Evolutionary conservation across 2,113 vertebrate species (phyloP).

Genomic region (Helogale parvula): DNA sequence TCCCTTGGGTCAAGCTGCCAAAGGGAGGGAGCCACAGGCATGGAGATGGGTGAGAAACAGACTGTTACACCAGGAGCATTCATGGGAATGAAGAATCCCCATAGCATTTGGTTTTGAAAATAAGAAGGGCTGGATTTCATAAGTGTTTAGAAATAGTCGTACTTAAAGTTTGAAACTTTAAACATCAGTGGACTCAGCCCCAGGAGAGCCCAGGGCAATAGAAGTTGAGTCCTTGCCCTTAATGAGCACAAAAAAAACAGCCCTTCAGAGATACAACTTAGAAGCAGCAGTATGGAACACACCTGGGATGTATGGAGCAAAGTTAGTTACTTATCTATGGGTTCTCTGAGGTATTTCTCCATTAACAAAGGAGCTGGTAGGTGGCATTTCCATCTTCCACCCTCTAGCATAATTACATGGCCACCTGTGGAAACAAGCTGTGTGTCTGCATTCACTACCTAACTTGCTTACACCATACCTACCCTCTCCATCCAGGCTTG

Average conservation of each 20-base stretch:
- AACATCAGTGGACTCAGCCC: not conserved
- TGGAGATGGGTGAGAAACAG: not conserved
- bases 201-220: not conserved
- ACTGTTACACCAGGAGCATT: not conserved
- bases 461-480: not conserved
- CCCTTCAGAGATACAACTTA: not conserved
- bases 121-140: not conserved
- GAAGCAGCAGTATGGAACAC: not conserved
- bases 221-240: not conserved
- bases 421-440: too few relatives aligned
- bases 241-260: not conserved
- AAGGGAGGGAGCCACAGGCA: not conserved
- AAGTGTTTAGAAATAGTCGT: not conserved
- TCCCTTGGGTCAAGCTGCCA: not conserved
- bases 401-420: too few relatives aligned
- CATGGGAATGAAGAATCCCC: not conserved
- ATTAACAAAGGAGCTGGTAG: not conserved
- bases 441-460: not conserved
- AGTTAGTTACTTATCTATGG: not conserved
- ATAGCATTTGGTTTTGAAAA: not conserved
- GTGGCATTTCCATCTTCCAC: not conserved
- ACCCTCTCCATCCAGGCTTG: not conserved
- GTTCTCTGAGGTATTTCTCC: not conserved
- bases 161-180: not conserved
- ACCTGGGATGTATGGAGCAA: not conserved